Base-by-base conservation (phyloP, 2,113 vertebrate genomes). In the Bombycilla garrulus region DNA sequence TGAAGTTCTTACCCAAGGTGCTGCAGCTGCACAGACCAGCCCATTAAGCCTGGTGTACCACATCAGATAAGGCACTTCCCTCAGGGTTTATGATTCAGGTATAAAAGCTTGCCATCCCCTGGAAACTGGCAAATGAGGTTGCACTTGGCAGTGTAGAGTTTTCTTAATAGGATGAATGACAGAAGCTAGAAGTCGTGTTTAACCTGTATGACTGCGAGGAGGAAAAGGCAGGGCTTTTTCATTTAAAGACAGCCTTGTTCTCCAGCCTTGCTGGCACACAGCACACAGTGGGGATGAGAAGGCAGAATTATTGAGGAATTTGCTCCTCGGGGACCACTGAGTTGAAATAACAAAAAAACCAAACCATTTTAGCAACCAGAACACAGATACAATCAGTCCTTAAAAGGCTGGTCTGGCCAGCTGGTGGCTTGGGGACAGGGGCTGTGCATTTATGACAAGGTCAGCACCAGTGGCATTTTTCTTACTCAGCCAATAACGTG, bases 1-100 rank as follows among this genome's bases (percentile, higher is more conserved):
- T 92, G 64, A 81, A 93, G 93, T n/a, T 95, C 82, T 96, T 74
- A 96, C 85, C 90, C 81, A 94, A 77, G 95, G 89, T 95, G 86
- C 83, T 95, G 94, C 96, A 97, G 95, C 95, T 94, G 95, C 85
- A 62, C 58, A 54, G n/a, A 62, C 29, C 85, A 93, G 87, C 90
- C 85, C 93, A 83, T 88, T 90, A 83, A 94, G 44, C n/a, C 56
- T 92, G 92, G 86, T 81, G 72, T 74, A 96, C 93, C 94, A 93
- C 92, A 96, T 96, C 93, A 96, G 94, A 96, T 94, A 96, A 96
- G 80, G 88, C 40, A 25, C 48, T 95, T 92, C 82, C 95, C 94
- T 40, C 53, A 45, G 93, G 92, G 60, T 81, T 88, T 92, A 74
- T 96, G 92, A 96, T 90, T 95, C 95, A 96, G 82, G 77, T 71